These are phyloP conservation scores for Xanthorhoe spadicearia DNA, from an alignment of 2,888 invertebrate genomes.

Conservation along the genomic window DNA sequence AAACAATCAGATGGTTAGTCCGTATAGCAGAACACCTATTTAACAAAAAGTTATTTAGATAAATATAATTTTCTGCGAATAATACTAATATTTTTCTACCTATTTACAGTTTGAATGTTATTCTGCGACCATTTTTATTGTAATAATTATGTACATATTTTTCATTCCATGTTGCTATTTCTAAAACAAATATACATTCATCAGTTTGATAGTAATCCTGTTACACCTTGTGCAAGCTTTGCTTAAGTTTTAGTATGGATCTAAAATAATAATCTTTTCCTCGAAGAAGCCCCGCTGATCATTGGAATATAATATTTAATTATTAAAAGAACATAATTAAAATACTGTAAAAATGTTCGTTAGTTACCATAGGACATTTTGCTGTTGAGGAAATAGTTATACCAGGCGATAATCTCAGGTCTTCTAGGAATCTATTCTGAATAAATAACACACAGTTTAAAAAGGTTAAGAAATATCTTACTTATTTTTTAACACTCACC, in stretches of 20 bases:
- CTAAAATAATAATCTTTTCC: not conserved
- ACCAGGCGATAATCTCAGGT: not conserved
- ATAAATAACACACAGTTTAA: not conserved
- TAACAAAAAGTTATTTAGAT: too few species aligned
- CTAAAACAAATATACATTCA: not conserved
- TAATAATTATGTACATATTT: too few species aligned
- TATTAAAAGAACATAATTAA: constrained; percentile 2
- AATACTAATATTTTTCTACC: too few species aligned
- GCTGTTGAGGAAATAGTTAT: not conserved
- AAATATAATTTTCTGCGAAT: too few species aligned
- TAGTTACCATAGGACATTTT: not conserved
- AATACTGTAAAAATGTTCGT: not conserved
- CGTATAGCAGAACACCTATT: too few species aligned
- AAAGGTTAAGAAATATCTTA: too few species aligned
- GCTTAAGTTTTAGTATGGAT: not conserved
- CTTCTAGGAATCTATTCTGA: not conserved
- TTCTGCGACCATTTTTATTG: too few species aligned
- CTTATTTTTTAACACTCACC: too few species aligned
- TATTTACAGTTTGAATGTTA: too few species aligned
- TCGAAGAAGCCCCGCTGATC: not conserved
- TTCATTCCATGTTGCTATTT: too few species aligned
- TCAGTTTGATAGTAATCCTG: not conserved
- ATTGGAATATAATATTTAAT: constrained; percentile 2
- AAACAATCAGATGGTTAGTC: too few species aligned
- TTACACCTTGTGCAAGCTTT: not conserved